These are phyloP conservation scores for Emydocephalus ijimae DNA, from an alignment of 2,113 vertebrate genomes.

Conservation along the genomic window DNA sequence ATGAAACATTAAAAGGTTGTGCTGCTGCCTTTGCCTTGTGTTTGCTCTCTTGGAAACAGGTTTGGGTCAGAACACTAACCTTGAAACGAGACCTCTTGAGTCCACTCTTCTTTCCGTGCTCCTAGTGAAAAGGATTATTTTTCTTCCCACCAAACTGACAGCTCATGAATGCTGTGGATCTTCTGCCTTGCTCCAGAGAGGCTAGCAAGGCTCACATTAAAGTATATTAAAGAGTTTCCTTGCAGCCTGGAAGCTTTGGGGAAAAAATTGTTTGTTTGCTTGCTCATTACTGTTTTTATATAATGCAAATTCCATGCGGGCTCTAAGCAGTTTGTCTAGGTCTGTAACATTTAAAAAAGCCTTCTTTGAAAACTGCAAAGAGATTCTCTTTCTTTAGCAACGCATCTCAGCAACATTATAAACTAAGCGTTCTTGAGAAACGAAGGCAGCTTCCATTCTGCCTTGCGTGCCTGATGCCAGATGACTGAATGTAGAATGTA, in stretches of 20 bases:
- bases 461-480: background rate
- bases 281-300: background rate
- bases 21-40: no score
- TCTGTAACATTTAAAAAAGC: background rate
- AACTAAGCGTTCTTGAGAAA: background rate
- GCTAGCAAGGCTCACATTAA: background rate
- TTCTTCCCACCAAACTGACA: background rate
- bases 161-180: background rate
- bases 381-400: background rate
- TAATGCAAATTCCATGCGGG: background rate
- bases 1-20: no score
- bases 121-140: background rate
- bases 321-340: background rate
- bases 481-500: background rate
- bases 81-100: background rate
- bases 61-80: no score
- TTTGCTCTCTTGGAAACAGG: no score
- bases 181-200: background rate
- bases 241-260: background rate
- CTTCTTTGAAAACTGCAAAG: background rate
- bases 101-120: no score
- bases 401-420: background rate
- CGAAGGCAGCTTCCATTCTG: background rate
- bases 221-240: background rate
- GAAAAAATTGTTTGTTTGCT: background rate